These are phyloP conservation scores for Phycodurus eques DNA, from an alignment of 2,113 vertebrate species.

Conservation along the genomic window DNA sequence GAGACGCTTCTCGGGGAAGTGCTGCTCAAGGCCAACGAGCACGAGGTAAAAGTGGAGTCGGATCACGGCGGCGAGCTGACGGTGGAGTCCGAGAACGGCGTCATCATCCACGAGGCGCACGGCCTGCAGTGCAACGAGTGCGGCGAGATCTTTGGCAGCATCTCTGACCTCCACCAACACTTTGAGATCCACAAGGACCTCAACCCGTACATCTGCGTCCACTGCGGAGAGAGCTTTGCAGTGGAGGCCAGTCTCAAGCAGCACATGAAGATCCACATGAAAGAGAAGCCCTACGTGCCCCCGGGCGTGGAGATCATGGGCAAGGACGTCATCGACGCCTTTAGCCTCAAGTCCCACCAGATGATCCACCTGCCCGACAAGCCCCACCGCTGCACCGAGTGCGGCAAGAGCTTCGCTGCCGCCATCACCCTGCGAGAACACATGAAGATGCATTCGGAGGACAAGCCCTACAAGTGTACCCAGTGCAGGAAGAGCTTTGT, in stretches of 20 bases:
- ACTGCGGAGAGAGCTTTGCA: conserved; percentile 79
- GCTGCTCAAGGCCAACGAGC: conserved; percentile 72
- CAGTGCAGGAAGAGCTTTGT: conserved; percentile 89
- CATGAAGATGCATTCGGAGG: conserved; percentile 86
- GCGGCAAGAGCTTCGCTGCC: conserved; percentile 76
- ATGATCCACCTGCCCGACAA: conserved; percentile 79
- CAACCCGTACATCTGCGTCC: conserved; percentile 77
- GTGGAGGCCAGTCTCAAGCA: conserved; percentile 77
- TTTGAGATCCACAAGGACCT: conserved; percentile 79
- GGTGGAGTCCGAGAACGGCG: conserved; percentile 77
- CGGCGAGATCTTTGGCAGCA: conserved; percentile 76
- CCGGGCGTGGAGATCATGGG: conserved; percentile 77
- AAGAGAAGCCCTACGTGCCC: conserved; percentile 73
- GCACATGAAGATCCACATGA: conserved; percentile 81
- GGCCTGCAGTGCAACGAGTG: conserved; percentile 79
- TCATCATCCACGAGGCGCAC: conserved; percentile 79
- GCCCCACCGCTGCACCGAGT: conserved; percentile 77
- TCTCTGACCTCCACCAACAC: conserved; percentile 77
- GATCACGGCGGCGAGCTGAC: conserved; percentile 76
- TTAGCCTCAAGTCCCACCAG: conserved; percentile 77
- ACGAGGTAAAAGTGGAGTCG: conserved; percentile 75
- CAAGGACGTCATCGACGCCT: conserved; percentile 77
- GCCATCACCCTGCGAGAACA: conserved; percentile 78
- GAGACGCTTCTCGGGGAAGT: conserved; percentile 74
- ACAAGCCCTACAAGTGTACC: conserved; percentile 88